Conservation (phyloP, 2,113 vertebrate species). For the Paracanthobrama guichenoti region DNA sequence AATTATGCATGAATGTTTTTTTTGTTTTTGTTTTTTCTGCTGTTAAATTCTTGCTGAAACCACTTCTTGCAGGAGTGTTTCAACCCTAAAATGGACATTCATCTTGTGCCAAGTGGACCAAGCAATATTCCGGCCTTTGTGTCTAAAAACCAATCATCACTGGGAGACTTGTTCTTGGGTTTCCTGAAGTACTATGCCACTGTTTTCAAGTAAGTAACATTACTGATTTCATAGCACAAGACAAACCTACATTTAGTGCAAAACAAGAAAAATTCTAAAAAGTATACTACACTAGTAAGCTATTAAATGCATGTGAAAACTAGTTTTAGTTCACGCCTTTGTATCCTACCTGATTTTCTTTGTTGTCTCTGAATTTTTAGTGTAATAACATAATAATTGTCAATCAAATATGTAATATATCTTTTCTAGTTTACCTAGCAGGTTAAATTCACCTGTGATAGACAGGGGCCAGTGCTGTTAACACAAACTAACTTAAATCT, state of each 20-base stretch:
- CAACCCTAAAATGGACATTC: constrained; percentile 82
- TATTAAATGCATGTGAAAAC: background rate
- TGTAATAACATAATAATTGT: background rate
- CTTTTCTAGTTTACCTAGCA: background rate
- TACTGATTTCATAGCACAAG: background rate
- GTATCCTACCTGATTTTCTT: background rate
- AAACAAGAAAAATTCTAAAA: background rate
- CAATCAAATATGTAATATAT: background rate
- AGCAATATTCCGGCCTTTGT: constrained; percentile 80
- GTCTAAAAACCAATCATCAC: constrained; percentile 86
- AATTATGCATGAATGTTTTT: background rate
- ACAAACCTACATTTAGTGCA: constrained; percentile 26
- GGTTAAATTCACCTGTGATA: constrained; percentile 23
- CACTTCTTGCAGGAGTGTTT: constrained; percentile 82
- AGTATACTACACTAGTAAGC: background rate
- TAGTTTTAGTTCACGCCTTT: background rate
- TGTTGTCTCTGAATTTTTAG: background rate
- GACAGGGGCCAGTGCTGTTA: constrained; percentile 26
- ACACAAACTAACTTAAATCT: constrained; percentile 17
- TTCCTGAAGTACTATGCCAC: constrained; percentile 93
- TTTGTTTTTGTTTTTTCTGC: too few species aligned
- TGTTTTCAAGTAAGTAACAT: constrained; percentile 87
- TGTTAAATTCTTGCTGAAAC: background rate
- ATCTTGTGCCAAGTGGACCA: constrained; percentile 83
- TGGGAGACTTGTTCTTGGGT: constrained; percentile 90